phyloP scores from a whole-genome alignment of 1,140 invertebrate genomes.

The Lysiphlebus fabarum region DNA sequence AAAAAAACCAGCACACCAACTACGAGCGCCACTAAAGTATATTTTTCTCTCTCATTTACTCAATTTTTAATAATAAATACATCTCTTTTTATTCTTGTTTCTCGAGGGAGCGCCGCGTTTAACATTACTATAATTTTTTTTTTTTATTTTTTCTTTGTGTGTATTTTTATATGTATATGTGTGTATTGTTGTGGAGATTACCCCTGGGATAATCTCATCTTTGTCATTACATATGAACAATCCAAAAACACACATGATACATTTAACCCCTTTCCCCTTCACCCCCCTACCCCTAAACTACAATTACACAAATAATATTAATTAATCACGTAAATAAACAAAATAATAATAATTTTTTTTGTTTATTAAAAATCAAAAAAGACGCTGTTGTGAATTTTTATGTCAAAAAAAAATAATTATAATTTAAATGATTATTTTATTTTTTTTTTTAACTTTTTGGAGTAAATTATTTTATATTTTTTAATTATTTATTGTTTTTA shows the following conservation, averaged over 20 bases:
- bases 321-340: too few species aligned
- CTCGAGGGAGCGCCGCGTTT: slow-evolving; percentile 29
- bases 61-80: background rate
- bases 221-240: too few species aligned
- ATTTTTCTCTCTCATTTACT: slow-evolving; percentile 30
- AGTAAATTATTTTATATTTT: too few species aligned
- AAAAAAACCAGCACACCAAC: slow-evolving; percentile 4
- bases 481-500: too few species aligned
- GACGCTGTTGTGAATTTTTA: too few species aligned
- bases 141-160: too few species aligned
- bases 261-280: background rate
- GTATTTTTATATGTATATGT: background rate
- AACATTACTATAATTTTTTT: background rate
- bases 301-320: too few species aligned
- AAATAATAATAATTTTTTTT: too few species aligned
- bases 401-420: background rate
- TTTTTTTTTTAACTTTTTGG: slow-evolving; percentile 2
- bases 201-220: slow-evolving; percentile 12
- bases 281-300: background rate
- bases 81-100: background rate
- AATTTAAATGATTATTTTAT: slow-evolving; percentile 1
- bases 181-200: slow-evolving; percentile 24
- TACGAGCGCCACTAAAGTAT: slow-evolving; percentile 40
- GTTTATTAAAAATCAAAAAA: too few species aligned
- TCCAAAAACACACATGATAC: too few species aligned